Conservation (phyloP, 30 jellyfish, hydroid and myxozoan genomes). For the Chrysaora quinquecirrha region DNA sequence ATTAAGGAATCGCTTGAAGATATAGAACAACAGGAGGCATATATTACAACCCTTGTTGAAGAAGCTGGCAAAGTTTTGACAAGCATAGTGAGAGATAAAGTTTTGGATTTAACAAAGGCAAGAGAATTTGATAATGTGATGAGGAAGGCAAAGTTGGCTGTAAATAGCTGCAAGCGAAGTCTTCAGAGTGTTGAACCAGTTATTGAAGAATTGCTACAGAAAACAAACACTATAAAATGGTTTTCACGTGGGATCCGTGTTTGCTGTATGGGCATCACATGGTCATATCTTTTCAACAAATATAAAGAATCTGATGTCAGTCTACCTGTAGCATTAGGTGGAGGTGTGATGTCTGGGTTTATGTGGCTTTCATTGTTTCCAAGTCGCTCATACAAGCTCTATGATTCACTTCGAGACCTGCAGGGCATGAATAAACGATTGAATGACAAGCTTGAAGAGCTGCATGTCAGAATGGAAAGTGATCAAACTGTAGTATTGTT, state of each 20-base stretch:
- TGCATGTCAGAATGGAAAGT: constrained; percentile 3
- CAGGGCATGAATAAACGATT: not conserved
- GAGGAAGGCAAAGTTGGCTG: not conserved
- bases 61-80: not conserved
- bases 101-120: not conserved
- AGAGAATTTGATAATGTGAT: not conserved
- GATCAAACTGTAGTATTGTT: no score
- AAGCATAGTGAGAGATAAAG: not conserved
- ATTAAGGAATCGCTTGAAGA: not conserved
- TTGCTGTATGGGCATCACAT: constrained; percentile 16
- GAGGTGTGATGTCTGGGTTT: constrained; percentile 3
- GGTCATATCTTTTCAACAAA: constrained; percentile 3
- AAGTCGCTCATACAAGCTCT: not conserved
- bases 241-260: constrained; percentile 12
- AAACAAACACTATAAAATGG: no score
- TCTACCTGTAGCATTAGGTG: constrained; percentile 9
- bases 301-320: not conserved
- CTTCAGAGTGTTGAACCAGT: not conserved
- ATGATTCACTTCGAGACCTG: constrained; percentile 1
- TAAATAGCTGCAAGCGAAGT: not conserved
- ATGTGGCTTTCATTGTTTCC: constrained; percentile 19
- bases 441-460: constrained; percentile 3
- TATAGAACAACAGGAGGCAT: not conserved
- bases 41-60: not conserved
- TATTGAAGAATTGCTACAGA: not conserved